phyloP scores from a whole-genome alignment of 2,888 invertebrate species.

The Leptopterna dolabrata region DNA sequence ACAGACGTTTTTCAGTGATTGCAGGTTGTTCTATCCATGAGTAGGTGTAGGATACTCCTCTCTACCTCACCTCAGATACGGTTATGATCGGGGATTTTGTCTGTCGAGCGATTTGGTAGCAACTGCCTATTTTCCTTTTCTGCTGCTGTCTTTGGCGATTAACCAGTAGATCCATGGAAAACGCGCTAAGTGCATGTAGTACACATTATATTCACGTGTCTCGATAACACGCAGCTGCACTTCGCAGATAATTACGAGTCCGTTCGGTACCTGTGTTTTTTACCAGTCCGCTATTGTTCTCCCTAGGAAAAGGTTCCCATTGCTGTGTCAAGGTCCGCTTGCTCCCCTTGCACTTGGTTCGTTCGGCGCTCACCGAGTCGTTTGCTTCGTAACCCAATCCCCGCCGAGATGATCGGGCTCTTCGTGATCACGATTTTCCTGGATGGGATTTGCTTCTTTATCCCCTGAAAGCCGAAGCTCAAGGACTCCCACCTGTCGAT shows the following conservation, averaged over 20 bases:
- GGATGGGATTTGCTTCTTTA: not conserved
- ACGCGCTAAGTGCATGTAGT: no score
- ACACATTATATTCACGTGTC: no score
- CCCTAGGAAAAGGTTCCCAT: not conserved
- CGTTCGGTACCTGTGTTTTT: not conserved
- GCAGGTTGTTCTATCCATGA: no score
- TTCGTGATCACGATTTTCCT: constrained; percentile 7
- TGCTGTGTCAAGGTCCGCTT: not conserved
- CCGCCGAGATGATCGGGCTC: not conserved
- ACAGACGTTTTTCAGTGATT: no score
- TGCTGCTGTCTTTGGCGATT: no score
- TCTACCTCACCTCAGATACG: no score
- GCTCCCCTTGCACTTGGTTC: not conserved
- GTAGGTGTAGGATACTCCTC: no score
- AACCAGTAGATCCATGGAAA: no score
- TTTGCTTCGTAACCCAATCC: not conserved
- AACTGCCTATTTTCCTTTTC: no score
- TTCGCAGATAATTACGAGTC: not conserved
- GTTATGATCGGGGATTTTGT: no score
- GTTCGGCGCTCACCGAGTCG: not conserved
- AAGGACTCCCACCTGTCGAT: not conserved
- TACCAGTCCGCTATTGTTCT: not conserved
- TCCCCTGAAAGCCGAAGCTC: not conserved
- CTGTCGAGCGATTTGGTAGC: no score
- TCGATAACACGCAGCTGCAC: no score